These are phyloP conservation scores for Cotesia vestalis DNA, from an alignment of 1,140 invertebrate species.

Conservation along the genomic window DNA sequence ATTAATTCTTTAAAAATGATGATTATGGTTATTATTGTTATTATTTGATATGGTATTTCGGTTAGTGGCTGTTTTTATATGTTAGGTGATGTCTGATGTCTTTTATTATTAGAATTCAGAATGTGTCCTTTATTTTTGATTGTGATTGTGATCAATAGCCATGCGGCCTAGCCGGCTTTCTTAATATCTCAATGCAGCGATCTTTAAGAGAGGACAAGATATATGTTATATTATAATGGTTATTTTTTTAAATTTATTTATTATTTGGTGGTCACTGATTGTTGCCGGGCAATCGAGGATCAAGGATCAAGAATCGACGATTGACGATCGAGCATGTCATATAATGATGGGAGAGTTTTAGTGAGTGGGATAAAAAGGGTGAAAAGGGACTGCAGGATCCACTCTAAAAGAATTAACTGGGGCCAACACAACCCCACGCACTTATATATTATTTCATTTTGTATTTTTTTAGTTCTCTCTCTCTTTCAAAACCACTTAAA, in stretches of 20 bases:
- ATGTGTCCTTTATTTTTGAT: neutral
- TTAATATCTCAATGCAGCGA: constrained; percentile 40
- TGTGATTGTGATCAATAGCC: constrained; percentile 34
- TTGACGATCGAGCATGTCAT: neutral
- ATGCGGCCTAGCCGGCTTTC: constrained; percentile 29
- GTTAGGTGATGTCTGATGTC: neutral
- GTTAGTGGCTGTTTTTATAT: constrained; percentile 16
- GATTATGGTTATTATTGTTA: neutral
- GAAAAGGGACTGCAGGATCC: neutral
- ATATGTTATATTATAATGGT: constrained; percentile 27
- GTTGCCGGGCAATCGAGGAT: neutral
- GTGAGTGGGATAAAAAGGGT: too few species aligned
- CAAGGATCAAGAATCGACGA: neutral
- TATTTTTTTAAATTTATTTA: neutral
- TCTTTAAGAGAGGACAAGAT: constrained; percentile 28
- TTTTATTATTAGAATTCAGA: constrained; percentile 26
- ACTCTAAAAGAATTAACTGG: constrained; percentile 23
- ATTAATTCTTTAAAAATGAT: neutral
- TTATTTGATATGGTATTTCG: too few species aligned
- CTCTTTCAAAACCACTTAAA: too few species aligned
- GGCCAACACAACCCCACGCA: constrained; percentile 38
- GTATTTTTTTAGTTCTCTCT: too few species aligned
- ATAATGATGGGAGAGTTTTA: constrained; percentile 15
- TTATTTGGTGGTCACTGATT: neutral
- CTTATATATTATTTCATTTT: neutral